A percentile compares a stretch with the other conserved stretches of the same genome.
These are phyloP conservation scores for Rhinolophus ferrumequinum DNA, from an alignment of 2,113 vertebrate genomes.

Conservation along the genomic window DNA sequence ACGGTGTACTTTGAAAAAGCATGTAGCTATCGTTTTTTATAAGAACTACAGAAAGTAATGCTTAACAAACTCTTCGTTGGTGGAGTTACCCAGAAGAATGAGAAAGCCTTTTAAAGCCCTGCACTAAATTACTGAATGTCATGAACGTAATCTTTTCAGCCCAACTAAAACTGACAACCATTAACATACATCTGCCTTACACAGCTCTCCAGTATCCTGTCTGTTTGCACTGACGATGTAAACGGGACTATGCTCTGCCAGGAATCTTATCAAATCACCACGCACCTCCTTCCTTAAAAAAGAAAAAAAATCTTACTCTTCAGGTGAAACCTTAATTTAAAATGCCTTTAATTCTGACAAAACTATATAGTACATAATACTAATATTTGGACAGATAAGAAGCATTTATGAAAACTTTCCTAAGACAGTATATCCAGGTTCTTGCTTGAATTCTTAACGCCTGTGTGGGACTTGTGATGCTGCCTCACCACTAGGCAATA, in stretches of 20 bases:
- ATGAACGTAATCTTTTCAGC: constrained; percentile 1
- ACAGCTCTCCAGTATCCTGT: neutral
- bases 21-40: neutral
- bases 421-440: neutral
- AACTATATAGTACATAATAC: neutral
- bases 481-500: neutral
- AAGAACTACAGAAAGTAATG: constrained; percentile 42
- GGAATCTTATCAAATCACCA: constrained; percentile 31
- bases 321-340: neutral
- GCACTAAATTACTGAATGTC: neutral
- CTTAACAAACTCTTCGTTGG: neutral
- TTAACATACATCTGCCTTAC: neutral
- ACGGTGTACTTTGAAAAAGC: neutral
- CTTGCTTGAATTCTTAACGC: constrained; percentile 12
- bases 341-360: constrained; percentile 22
- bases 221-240: neutral
- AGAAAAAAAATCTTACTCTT: neutral
- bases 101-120: constrained; percentile 33
- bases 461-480: neutral
- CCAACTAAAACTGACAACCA: neutral
- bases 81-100: neutral
- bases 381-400: neutral
- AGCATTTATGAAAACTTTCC: constrained; percentile 6
- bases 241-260: neutral
- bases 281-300: neutral